phyloP scores from a whole-genome alignment of 2,113 vertebrate genomes.

The Neopipo cinnamomea region DNA sequence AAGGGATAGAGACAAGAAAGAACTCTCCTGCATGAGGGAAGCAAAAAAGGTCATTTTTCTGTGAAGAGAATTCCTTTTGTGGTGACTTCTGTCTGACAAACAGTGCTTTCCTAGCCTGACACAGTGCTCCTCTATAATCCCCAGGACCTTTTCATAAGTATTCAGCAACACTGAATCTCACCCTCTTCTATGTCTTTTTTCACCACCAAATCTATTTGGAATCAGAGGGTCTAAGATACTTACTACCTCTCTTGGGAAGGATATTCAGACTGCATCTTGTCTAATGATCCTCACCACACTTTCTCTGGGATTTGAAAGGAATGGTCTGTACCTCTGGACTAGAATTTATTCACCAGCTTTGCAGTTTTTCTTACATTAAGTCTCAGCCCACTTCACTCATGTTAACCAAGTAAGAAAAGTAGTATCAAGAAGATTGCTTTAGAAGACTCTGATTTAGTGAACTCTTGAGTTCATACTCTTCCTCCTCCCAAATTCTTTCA shows the following conservation, averaged over 20 bases:
- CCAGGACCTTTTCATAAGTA: not conserved
- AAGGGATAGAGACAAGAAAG: not conserved
- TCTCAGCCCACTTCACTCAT: not conserved
- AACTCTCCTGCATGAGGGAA: not conserved
- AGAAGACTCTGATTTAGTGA: not conserved
- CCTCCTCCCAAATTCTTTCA: not conserved
- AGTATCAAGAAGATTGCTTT: not conserved
- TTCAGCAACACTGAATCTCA: not conserved
- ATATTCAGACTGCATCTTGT: not conserved
- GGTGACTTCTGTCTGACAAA: not conserved
- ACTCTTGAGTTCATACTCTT: not conserved
- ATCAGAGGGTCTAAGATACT: not conserved
- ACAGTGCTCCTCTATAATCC: not conserved
- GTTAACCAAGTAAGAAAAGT: not conserved
- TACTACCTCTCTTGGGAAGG: not conserved
- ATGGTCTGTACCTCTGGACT: not conserved
- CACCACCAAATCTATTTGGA: not conserved
- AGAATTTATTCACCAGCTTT: not conserved
- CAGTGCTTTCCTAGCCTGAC: not conserved
- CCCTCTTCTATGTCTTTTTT: not conserved
- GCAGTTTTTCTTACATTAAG: not conserved
- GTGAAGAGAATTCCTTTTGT: not conserved
- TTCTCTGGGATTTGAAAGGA: not conserved
- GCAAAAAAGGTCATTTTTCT: not conserved
- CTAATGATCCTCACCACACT: not conserved